A percentile compares a stretch with the other conserved stretches of the same genome.
Evolutionary conservation across 2,113 vertebrate genomes (phyloP).

Genomic region (Chitala chitala): DNA sequence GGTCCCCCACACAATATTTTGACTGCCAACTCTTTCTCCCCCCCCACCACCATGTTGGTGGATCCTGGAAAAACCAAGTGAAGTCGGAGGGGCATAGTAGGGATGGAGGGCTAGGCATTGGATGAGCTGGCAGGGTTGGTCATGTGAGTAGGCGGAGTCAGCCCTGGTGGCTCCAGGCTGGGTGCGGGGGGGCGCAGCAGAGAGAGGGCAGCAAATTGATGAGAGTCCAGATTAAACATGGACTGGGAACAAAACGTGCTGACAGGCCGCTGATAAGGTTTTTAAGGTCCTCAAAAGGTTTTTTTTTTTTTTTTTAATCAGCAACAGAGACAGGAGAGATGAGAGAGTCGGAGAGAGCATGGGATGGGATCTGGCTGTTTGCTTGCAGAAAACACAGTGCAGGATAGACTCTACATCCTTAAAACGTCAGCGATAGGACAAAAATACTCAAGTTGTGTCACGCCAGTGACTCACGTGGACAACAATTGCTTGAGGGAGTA

Average conservation of each 20-base stretch:
- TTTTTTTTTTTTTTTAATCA: conserved; percentile 34
- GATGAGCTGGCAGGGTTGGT: not conserved
- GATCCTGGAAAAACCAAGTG: not conserved
- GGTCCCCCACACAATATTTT: not conserved
- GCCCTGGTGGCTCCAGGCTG: conserved; percentile 12
- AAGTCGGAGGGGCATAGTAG: not conserved
- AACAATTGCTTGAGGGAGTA: conserved; percentile 1
- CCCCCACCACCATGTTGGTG: not conserved
- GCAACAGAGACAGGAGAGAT: conserved; percentile 27
- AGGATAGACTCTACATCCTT: conserved; percentile 76
- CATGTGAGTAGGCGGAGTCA: not conserved
- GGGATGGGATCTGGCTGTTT: conserved; percentile 57
- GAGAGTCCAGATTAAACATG: conserved; percentile 38
- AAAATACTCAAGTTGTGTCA: conserved; percentile 72
- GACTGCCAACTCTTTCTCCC: not conserved
- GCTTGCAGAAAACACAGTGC: conserved; percentile 73
- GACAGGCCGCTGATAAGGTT: conserved; percentile 62
- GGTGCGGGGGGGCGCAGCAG: not conserved
- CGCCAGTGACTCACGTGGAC: conserved; percentile 39
- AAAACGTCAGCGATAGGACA: conserved; percentile 66
- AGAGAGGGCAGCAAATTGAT: conserved; percentile 27
- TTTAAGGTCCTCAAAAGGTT: conserved; percentile 31
- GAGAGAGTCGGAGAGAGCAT: conserved; percentile 24
- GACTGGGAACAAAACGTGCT: conserved; percentile 31
- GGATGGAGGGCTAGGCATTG: not conserved